Conservation (phyloP, 2,113 vertebrate genomes). For the Panthera leo region DNA sequence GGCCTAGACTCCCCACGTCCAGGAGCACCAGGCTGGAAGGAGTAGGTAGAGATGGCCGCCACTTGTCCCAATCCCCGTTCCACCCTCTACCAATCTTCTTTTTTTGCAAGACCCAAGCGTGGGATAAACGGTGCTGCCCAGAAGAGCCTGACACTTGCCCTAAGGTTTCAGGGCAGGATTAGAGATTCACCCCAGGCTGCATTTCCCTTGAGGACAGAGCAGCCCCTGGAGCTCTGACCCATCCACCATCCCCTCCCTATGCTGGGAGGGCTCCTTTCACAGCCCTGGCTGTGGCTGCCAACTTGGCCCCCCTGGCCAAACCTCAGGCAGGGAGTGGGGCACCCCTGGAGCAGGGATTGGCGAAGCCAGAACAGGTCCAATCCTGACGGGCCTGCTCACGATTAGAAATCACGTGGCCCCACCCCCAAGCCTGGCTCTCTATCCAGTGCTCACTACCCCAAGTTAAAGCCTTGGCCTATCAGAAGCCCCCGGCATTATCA, state of each 20-base stretch:
- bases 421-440: neutral
- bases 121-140: neutral
- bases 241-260: rapidly evolving
- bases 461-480: neutral
- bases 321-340: neutral
- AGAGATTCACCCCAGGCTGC: neutral
- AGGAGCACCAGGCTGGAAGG: neutral
- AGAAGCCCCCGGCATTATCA: neutral
- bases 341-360: neutral
- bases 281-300: neutral
- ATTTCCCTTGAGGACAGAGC: neutral
- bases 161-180: neutral
- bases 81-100: neutral
- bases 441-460: neutral
- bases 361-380: neutral
- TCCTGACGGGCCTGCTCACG: neutral
- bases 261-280: neutral
- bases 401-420: neutral
- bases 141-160: neutral
- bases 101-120: neutral
- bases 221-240: no score
- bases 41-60: no score
- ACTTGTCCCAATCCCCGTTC: no score
- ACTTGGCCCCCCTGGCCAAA: neutral
- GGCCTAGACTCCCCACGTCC: neutral